Evolutionary conservation across 2,113 vertebrate species (phyloP), one percentile per base, ranked within the genome.

Genomic region (Oncorhynchus clarkii): DNA sequence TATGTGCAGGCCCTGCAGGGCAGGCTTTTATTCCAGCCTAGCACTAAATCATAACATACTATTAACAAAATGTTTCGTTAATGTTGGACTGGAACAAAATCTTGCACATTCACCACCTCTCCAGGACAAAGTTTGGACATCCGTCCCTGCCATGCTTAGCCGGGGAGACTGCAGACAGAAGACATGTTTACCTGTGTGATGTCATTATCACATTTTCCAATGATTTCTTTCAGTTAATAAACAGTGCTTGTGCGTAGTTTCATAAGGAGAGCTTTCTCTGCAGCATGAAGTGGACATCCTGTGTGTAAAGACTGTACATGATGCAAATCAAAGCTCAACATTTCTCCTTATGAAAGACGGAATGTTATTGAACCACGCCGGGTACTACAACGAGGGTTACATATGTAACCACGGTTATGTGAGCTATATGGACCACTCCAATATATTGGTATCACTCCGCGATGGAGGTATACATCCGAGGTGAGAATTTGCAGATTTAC

Each of bases 141-240:
- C n/a, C n/a, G 16, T 27, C 12, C 16, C 65, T 16, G 12, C 24
- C 13, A 9, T 67, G 24, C 22, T 31, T 7, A 31, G 65, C 27
- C 31, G 4, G 29, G 3, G 20, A 29, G 29, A 9, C 5, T 24
- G 27, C 16, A 18, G 67, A 26, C 5, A 48, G 11, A 18, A 70
- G 8, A 34, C 27, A 22, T 60, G 12, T 18, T 62, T 84, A 97
- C 96, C 94, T 96, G 92, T 60, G 84, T 70, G 18, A 94, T 26
- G 66, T 96, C 94, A 80, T 93, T 93, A 34, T 88, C 88, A 70
- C 94, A 96, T 70, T 90, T 92, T 96, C 94, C 85, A 97, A 88
- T 0, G 96, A 95, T 71, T 95, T 95, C 87, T 95, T 96, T 88
- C 96, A 97, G 88, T 96, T 96, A 4, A 94, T 91, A 71, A 96